Conservation (phyloP, 2,113 vertebrate genomes). For the Ceyx margarethae region DNA sequence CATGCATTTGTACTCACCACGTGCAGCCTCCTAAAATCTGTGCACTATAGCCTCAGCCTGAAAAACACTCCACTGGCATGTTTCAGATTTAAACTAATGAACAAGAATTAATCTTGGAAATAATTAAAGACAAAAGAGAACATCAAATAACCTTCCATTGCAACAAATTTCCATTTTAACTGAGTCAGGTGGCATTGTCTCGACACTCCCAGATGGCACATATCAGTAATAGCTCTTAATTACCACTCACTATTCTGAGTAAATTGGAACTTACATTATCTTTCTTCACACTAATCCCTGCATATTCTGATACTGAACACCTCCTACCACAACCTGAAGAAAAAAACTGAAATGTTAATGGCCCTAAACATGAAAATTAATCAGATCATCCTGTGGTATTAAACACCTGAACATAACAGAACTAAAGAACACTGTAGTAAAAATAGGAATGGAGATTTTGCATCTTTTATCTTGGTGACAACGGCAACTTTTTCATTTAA, state of each 20-base stretch:
- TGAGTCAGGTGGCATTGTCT: background rate
- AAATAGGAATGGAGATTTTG: background rate
- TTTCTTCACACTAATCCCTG: background rate
- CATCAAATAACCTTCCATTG: background rate
- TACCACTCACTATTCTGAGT: background rate
- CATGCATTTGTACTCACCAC: background rate
- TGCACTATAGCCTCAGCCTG: background rate
- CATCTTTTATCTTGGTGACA: background rate
- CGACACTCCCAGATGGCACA: background rate
- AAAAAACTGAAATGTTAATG: background rate
- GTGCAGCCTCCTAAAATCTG: background rate
- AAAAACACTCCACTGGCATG: background rate
- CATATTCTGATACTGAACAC: constrained; percentile 1
- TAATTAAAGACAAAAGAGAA: background rate
- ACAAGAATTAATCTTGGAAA: background rate
- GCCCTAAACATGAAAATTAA: background rate
- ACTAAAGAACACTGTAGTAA: background rate
- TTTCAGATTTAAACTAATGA: background rate
- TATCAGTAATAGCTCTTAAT: constrained; percentile 39
- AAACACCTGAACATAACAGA: background rate
- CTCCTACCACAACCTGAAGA: background rate
- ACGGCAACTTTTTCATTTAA: background rate
- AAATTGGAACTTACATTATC: constrained; percentile 11
- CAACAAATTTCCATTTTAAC: background rate
- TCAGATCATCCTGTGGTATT: background rate